These are phyloP conservation scores for Pleuronectes platessa DNA, from an alignment of 2,113 vertebrate species.

Conservation along the genomic window DNA sequence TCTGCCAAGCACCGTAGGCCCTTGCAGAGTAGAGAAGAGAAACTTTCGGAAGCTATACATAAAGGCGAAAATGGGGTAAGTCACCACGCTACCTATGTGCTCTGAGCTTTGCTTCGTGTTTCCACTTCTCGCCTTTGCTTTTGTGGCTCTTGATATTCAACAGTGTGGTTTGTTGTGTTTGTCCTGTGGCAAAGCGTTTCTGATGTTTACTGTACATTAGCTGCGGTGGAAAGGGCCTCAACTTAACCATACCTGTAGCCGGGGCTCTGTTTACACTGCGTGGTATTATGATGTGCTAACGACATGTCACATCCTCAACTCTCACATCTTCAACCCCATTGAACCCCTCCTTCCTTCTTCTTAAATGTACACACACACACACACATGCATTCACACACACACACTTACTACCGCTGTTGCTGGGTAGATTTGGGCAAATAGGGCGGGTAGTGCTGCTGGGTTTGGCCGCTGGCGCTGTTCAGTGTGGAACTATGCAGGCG, in stretches of 20 bases:
- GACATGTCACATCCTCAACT: conserved; percentile 61
- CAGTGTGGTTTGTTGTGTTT: not conserved
- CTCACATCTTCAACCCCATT: conserved; percentile 55
- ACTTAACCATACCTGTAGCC: conserved; percentile 41
- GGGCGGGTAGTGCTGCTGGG: conserved; percentile 26
- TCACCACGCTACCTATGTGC: conserved; percentile 49
- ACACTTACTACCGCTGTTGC: conserved; percentile 61
- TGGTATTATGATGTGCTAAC: conserved; percentile 54
- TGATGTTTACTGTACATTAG: conserved; percentile 31
- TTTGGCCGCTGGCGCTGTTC: conserved; percentile 47
- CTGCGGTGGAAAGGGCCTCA: conserved; percentile 35
- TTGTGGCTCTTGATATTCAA: not conserved
- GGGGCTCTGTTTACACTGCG: conserved; percentile 49
- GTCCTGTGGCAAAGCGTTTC: not conserved
- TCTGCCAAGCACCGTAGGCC: conserved; percentile 68
- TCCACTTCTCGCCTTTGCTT: conserved; percentile 21
- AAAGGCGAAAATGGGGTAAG: conserved; percentile 72
- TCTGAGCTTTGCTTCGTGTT: conserved; percentile 16
- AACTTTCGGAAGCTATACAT: conserved; percentile 64
- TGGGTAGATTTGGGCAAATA: conserved; percentile 61
- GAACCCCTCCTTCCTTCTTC: conserved; percentile 11
- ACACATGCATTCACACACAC: not conserved
- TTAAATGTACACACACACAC: not conserved
- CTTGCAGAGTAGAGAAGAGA: conserved; percentile 45
- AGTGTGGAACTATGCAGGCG: conserved; percentile 55